phyloP scores from a whole-genome alignment of 1,140 invertebrate species.

The Drosophila obscura region DNA sequence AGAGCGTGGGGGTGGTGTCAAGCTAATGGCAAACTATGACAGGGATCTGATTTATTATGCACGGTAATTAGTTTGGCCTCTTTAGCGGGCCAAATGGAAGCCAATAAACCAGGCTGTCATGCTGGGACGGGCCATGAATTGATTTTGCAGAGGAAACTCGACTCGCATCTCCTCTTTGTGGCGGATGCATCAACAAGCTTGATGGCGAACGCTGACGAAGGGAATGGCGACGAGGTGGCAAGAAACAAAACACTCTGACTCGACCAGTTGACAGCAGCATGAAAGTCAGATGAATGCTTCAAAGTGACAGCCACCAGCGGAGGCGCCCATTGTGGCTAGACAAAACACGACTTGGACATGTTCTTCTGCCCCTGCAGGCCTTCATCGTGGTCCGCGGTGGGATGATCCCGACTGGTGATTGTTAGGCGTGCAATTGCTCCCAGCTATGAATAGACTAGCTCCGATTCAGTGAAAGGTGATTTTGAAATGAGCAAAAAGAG shows the following conservation, averaged over 20 bases:
- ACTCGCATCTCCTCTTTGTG: slow-evolving; percentile 22
- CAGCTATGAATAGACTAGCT: too few species aligned
- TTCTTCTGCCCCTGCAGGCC: slow-evolving; percentile 12
- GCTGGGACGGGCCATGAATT: slow-evolving; percentile 44
- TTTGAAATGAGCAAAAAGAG: too few species aligned
- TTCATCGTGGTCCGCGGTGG: slow-evolving; percentile 8
- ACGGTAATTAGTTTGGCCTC: slow-evolving; percentile 78
- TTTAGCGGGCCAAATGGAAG: slow-evolving; percentile 54
- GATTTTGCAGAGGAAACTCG: slow-evolving; percentile 47
- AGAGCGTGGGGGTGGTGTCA: slow-evolving; percentile 49
- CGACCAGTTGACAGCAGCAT: slow-evolving; percentile 53
- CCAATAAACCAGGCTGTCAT: slow-evolving; percentile 53
- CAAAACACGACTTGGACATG: slow-evolving; percentile 48
- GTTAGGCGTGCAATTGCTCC: neutral
- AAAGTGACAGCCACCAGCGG: slow-evolving; percentile 48
- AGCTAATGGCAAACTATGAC: slow-evolving; percentile 77
- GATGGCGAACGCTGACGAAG: too few species aligned
- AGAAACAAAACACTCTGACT: slow-evolving; percentile 57
- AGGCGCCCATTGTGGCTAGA: slow-evolving; percentile 56
- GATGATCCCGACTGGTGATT: neutral
- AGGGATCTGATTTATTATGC: slow-evolving; percentile 76
- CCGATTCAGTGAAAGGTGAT: too few species aligned
- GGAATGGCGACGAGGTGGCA: slow-evolving; percentile 31
- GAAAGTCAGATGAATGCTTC: slow-evolving; percentile 64
- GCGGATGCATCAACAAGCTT: too few species aligned